Conservation (phyloP, 2,113 vertebrate species). For the Lasiurus borealis region DNA sequence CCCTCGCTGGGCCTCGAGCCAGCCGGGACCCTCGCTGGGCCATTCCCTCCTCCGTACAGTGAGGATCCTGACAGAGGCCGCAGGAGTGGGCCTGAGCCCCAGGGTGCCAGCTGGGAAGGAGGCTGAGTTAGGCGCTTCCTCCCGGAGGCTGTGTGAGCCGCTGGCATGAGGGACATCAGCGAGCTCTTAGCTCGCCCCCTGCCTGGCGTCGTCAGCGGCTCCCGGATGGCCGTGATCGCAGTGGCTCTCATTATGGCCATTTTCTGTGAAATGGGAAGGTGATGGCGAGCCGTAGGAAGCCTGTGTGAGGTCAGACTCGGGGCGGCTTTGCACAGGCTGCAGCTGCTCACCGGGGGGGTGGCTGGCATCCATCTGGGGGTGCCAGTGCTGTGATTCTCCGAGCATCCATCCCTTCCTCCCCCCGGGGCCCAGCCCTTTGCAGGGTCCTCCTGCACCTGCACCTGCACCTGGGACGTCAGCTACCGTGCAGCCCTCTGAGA, state of each 20-base stretch:
- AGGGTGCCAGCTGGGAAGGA: neutral
- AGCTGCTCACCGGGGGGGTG: rapidly evolving
- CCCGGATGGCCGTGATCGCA: rapidly evolving
- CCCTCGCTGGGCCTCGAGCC: no score
- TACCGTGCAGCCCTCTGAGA: neutral
- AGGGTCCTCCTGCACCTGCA: neutral
- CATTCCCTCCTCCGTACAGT: rapidly evolving
- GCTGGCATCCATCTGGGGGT: neutral
- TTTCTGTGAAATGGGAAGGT: neutral
- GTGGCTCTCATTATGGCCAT: neutral
- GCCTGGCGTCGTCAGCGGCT: neutral
- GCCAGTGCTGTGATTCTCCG: neutral
- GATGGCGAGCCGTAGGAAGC: neutral
- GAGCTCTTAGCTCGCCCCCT: neutral
- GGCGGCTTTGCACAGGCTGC: neutral
- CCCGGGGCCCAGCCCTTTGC: no score
- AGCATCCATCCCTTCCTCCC: neutral
- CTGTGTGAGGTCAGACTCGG: rapidly evolving
- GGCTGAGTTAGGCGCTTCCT: neutral
- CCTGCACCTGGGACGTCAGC: neutral
- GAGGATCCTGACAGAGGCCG: neutral
- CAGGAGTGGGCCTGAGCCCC: neutral
- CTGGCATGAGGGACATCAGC: no score
- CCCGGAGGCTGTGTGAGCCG: neutral
- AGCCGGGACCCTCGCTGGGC: neutral